Evolutionary conservation across 2,888 invertebrate species (phyloP).

Genomic region (Ceramica pisi): DNA sequence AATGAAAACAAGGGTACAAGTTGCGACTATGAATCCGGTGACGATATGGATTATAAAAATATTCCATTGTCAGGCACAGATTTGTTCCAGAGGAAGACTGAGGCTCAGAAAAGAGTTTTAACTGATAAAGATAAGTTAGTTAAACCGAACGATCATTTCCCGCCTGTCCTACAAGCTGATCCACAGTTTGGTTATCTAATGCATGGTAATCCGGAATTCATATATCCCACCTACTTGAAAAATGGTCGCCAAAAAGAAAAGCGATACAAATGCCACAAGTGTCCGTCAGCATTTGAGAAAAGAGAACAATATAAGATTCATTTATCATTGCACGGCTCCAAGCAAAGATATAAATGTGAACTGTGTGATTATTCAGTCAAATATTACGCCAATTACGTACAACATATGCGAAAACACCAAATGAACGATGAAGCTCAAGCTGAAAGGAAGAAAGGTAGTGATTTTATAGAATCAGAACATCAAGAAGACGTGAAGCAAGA

Average conservation of each 20-base stretch:
- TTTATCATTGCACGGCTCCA: conserved; percentile 95
- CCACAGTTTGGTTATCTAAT: conserved; percentile 93
- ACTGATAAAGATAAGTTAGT: conserved; percentile 88
- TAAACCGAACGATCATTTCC: conserved; percentile 89
- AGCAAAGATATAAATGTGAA: conserved; percentile 95
- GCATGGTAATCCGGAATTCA: conserved; percentile 94
- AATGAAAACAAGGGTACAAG: conserved; percentile 77
- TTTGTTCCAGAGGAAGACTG: conserved; percentile 92
- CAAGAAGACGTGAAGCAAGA: conserved; percentile 75
- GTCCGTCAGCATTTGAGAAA: conserved; percentile 97
- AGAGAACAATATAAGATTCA: conserved; percentile 96
- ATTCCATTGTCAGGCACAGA: conserved; percentile 92
- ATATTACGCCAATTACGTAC: conserved; percentile 95
- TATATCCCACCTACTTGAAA: conserved; percentile 94
- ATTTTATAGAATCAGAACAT: conserved; percentile 73
- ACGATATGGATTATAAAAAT: conserved; percentile 87
- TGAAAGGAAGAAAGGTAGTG: conserved; percentile 86
- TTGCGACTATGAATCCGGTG: conserved; percentile 88
- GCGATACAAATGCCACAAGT: conserved; percentile 95
- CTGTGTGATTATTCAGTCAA: conserved; percentile 97
- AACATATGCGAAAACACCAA: conserved; percentile 95
- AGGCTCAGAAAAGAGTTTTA: conserved; percentile 89
- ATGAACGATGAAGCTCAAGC: conserved; percentile 93
- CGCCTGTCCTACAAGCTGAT: conserved; percentile 90
- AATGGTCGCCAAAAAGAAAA: conserved; percentile 94